Evolutionary conservation across 2,888 invertebrate species (phyloP).

Genomic region (Phengaris arion): DNA sequence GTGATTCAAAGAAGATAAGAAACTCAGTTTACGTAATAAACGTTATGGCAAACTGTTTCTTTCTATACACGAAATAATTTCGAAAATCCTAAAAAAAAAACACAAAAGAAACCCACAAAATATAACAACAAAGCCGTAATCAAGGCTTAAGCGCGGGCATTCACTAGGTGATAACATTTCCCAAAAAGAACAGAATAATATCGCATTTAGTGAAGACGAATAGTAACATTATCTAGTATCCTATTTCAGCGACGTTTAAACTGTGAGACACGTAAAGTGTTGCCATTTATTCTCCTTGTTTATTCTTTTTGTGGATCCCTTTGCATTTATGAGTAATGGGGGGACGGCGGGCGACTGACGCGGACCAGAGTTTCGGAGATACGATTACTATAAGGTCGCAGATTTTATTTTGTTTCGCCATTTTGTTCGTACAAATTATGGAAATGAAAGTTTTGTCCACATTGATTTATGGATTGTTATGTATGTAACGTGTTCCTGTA

Average conservation of each 20-base stretch:
- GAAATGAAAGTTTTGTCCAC: neutral
- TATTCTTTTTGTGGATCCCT: conserved; percentile 62
- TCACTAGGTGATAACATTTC: conserved; percentile 1
- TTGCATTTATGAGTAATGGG: conserved; percentile 67
- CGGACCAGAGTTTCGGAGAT: conserved; percentile 48
- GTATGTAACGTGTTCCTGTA: neutral
- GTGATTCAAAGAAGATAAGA: too few species aligned
- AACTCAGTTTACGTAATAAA: too few species aligned
- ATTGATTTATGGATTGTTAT: conserved; percentile 10
- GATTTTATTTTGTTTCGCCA: conserved; percentile 7
- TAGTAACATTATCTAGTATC: conserved; percentile 65
- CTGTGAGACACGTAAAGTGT: conserved; percentile 72
- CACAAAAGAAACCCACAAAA: neutral
- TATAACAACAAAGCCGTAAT: conserved; percentile 11
- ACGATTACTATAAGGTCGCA: conserved; percentile 46
- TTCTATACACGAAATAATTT: too few species aligned
- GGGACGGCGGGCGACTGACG: conserved; percentile 56
- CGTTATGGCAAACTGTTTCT: too few species aligned
- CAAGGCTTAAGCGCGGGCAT: neutral
- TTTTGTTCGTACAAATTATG: conserved; percentile 16
- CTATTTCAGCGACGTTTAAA: conserved; percentile 67
- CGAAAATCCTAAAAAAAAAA: too few species aligned
- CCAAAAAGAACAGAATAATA: conserved; percentile 45
- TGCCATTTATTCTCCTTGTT: conserved; percentile 68
- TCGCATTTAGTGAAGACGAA: conserved; percentile 62